Conservation (phyloP, 2,113 vertebrate species). For the Etheostoma spectabile region DNA sequence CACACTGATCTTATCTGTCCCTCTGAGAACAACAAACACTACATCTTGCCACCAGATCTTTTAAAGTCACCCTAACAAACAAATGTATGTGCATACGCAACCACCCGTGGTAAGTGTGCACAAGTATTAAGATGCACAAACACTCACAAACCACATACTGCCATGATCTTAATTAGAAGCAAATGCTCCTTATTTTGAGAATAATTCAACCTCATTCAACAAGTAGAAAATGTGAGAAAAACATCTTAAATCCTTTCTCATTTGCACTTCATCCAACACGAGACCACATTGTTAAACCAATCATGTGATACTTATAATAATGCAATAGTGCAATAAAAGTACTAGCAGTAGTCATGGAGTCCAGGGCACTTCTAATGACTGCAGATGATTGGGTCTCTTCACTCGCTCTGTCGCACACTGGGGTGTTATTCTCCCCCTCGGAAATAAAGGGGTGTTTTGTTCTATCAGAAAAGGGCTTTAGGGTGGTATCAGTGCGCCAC, state of each 20-base stretch:
- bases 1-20: constrained; percentile 67
- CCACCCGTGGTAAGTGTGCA: constrained; percentile 41
- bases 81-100: constrained; percentile 4
- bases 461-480: constrained; percentile 37
- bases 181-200: constrained; percentile 43
- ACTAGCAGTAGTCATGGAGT: constrained; percentile 64
- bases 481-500: constrained; percentile 64
- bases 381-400: constrained; percentile 57
- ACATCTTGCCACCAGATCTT: constrained; percentile 56
- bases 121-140: constrained; percentile 43
- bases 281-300: constrained; percentile 63
- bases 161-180: constrained; percentile 49
- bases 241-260: constrained; percentile 41
- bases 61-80: constrained; percentile 5
- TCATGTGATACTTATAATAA: constrained; percentile 68
- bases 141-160: constrained; percentile 39
- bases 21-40: constrained; percentile 57
- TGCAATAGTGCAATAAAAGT: constrained; percentile 67
- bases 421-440: constrained; percentile 40
- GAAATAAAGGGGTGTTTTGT: constrained; percentile 67
- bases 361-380: constrained; percentile 51
- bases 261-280: constrained; percentile 52
- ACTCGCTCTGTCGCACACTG: constrained; percentile 40
- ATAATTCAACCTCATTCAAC: constrained; percentile 39
- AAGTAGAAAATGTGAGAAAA: constrained; percentile 30